Evolutionary conservation across 2,888 invertebrate genomes (phyloP).

Genomic region (Pandemis cinnamomeana): DNA sequence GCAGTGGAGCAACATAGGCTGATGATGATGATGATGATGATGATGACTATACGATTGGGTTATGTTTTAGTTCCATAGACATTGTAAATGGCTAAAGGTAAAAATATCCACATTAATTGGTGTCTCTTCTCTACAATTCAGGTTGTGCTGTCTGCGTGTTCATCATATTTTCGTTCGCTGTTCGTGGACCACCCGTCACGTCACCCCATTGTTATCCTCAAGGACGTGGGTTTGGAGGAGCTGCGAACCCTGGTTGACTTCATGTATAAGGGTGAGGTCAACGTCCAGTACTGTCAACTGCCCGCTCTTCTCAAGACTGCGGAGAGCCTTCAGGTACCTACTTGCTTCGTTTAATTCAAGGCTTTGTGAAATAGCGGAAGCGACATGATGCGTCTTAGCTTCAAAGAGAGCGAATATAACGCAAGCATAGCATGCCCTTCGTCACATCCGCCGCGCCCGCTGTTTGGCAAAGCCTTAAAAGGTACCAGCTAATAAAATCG

Average conservation of each 20-base stretch:
- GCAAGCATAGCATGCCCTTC: not conserved
- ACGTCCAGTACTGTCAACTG: conserved; percentile 97
- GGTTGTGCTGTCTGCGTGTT: conserved; percentile 97
- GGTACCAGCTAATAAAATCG: not conserved
- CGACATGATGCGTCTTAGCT: not conserved
- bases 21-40: too few relatives aligned
- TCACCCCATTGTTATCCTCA: conserved; percentile 97
- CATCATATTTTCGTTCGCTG: conserved; percentile 96
- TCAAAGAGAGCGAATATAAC: not conserved
- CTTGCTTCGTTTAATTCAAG: not conserved
- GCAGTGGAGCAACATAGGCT: too few relatives aligned
- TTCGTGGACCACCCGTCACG: conserved; percentile 96
- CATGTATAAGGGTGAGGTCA: conserved; percentile 98
- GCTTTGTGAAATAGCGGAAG: not conserved
- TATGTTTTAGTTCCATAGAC: too few relatives aligned
- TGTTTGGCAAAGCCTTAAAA: conserved; percentile 3
- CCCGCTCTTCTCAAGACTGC: conserved; percentile 96
- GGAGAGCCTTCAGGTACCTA: conserved; percentile 92
- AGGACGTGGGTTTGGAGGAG: conserved; percentile 96
- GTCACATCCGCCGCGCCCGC: not conserved
- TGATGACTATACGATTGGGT: too few relatives aligned
- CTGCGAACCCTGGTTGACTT: conserved; percentile 96
- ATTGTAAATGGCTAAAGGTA: too few relatives aligned
- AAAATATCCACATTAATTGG: not conserved
- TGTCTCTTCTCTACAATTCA: conserved; percentile 56